These are phyloP conservation scores for Tethea ocularis DNA, from an alignment of 2,888 invertebrate genomes.

Conservation along the genomic window DNA sequence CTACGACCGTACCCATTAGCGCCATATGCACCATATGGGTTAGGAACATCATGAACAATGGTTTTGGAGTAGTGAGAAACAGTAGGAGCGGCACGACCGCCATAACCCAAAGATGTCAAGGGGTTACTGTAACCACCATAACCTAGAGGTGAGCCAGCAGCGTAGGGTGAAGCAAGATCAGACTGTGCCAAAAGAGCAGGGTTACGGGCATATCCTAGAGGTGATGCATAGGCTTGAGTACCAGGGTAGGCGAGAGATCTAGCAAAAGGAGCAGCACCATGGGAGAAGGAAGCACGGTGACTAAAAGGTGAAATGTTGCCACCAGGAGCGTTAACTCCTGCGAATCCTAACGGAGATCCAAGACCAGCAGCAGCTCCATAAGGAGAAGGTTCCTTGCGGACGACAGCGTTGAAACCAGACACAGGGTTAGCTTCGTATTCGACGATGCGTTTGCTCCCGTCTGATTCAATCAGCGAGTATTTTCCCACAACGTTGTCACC, in stretches of 20 bases:
- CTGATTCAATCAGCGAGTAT: constrained; percentile 82
- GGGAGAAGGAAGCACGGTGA: neutral
- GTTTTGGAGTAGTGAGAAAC: constrained; percentile 9
- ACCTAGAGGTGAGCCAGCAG: constrained; percentile 25
- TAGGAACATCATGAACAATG: constrained; percentile 14
- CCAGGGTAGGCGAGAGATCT: constrained; percentile 14
- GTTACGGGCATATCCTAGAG: constrained; percentile 3
- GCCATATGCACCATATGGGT: neutral
- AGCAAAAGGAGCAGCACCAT: constrained; percentile 6
- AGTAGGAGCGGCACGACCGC: neutral
- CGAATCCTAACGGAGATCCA: neutral
- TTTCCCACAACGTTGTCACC: constrained; percentile 82
- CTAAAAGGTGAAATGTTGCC: neutral
- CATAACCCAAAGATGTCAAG: neutral
- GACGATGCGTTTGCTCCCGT: constrained; percentile 83
- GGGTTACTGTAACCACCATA: neutral
- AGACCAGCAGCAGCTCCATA: constrained; percentile 38
- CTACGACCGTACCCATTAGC: constrained; percentile 11
- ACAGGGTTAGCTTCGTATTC: constrained; percentile 83
- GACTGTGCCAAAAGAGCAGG: neutral
- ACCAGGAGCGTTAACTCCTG: constrained; percentile 11
- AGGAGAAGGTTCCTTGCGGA: constrained; percentile 75
- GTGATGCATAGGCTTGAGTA: neutral
- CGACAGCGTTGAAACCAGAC: constrained; percentile 84
- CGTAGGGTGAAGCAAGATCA: constrained; percentile 20